Evolutionary conservation across 2,113 vertebrate genomes (phyloP).

Genomic region (Danio rerio): GRCz12tu NC_133190.1:20859501-20860000

Average conservation of each 20-base stretch:
- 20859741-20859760: slow-evolving; percentile 51
- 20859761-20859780: slow-evolving; percentile 45
- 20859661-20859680: slow-evolving; percentile 7
- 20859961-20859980: slow-evolving; percentile 28
- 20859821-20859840: slow-evolving; percentile 45
- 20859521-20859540: background rate
- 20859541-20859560: slow-evolving; percentile 13
- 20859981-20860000: slow-evolving; percentile 45
- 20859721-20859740: slow-evolving; percentile 37
- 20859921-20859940: slow-evolving; percentile 67
- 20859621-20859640: background rate
- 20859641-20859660: slow-evolving; percentile 20
- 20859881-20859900: slow-evolving; percentile 30
- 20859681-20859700: slow-evolving; percentile 23
- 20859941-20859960: slow-evolving; percentile 41
- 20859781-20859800: slow-evolving; percentile 41
- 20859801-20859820: slow-evolving; percentile 51
- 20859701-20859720: slow-evolving; percentile 26
- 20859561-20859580: slow-evolving; percentile 12
- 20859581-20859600: slow-evolving; percentile 58
- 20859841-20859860: slow-evolving; percentile 45
- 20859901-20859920: slow-evolving; percentile 41
- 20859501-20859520: background rate
- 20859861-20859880: background rate
- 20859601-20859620: slow-evolving; percentile 58